Evolutionary conservation across 2,113 vertebrate species (phyloP).

Genomic region (Paraplagusia blochii): DNA sequence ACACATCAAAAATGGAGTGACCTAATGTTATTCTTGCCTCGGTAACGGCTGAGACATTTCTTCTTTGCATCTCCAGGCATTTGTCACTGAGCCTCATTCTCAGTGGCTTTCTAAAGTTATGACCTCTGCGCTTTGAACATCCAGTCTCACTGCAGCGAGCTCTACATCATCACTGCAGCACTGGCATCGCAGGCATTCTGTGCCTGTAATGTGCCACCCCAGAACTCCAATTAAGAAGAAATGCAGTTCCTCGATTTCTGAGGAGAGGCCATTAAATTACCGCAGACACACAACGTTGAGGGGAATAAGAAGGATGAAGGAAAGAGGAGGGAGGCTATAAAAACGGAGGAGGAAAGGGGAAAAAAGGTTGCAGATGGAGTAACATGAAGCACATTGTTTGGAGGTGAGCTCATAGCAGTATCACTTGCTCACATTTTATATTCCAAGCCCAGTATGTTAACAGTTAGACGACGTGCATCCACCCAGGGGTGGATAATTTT

Average conservation of each 20-base stretch:
- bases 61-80: constrained; percentile 11
- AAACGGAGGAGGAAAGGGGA: constrained; percentile 43
- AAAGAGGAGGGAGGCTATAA: constrained; percentile 54
- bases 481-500: constrained; percentile 40
- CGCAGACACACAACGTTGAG: constrained; percentile 50
- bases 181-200: constrained; percentile 59
- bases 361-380: constrained; percentile 76
- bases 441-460: constrained; percentile 70
- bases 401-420: constrained; percentile 78
- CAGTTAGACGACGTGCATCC: constrained; percentile 72
- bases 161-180: constrained; percentile 33
- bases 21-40: background rate
- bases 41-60: background rate
- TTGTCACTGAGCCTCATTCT: constrained; percentile 3
- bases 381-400: constrained; percentile 79
- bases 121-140: constrained; percentile 33
- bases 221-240: constrained; percentile 60
- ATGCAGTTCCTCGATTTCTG: constrained; percentile 44
- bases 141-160: constrained; percentile 39
- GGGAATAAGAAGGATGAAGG: constrained; percentile 52
- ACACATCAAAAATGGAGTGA: background rate
- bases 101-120: constrained; percentile 17
- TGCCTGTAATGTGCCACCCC: constrained; percentile 46
- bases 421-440: constrained; percentile 72
- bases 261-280: constrained; percentile 60